Conservation (phyloP, 2,797 vertebrate genomes). For the Enteromius paludinosus region DNA sequence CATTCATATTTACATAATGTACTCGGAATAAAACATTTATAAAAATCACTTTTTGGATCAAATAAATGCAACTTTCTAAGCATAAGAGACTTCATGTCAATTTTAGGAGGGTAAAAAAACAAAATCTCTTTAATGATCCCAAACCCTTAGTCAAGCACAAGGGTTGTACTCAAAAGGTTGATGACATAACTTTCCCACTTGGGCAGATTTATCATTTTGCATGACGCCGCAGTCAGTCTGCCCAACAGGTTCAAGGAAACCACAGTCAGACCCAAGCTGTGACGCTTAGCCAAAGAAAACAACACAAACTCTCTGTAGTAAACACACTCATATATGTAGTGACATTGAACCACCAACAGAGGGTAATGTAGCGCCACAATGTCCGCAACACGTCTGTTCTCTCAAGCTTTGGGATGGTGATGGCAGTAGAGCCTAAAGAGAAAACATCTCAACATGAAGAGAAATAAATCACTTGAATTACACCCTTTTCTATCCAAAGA, state of each 20-base stretch:
- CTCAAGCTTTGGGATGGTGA: neutral
- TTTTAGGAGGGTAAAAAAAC: too few species aligned
- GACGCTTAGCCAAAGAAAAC: neutral
- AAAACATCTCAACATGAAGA: neutral
- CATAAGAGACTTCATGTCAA: neutral
- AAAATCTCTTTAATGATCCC: neutral
- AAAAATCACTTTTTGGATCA: neutral
- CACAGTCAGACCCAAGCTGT: slow-evolving; percentile 18
- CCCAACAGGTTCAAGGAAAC: slow-evolving; percentile 36
- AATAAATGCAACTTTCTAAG: neutral
- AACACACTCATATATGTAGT: slow-evolving; percentile 25
- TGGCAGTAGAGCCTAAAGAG: neutral
- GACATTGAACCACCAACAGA: slow-evolving; percentile 32
- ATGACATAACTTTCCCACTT: neutral
- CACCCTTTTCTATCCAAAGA: neutral
- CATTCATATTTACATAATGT: neutral
- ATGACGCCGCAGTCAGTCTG: neutral
- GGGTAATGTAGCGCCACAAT: slow-evolving; percentile 3
- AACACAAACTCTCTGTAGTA: neutral
- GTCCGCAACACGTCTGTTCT: neutral
- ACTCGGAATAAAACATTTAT: neutral
- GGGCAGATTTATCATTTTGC: neutral
- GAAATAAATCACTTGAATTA: neutral
- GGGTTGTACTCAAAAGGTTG: neutral
- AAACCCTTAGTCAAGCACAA: neutral